These are phyloP conservation scores for Lagria hirta DNA, from an alignment of 2,888 invertebrate species.

Conservation along the genomic window DNA sequence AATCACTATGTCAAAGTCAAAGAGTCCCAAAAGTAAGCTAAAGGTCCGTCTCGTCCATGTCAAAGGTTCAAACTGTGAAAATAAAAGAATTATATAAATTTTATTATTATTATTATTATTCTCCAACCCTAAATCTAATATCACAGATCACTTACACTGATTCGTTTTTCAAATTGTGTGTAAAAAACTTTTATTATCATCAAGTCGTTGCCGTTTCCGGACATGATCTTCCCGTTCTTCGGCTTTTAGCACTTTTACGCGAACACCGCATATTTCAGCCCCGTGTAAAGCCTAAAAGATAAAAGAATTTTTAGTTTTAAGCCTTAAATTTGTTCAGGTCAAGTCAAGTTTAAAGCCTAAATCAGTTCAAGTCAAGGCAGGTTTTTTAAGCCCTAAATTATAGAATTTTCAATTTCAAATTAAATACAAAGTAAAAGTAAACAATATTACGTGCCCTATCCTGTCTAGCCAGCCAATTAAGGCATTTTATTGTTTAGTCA, in stretches of 20 bases:
- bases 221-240: conserved; percentile 61
- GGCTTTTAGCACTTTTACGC: conserved; percentile 86
- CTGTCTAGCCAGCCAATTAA: too few relatives aligned
- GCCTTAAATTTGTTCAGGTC: not conserved
- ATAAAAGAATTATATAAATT: conserved; percentile 2
- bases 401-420: too few relatives aligned
- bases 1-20: conserved; percentile 7
- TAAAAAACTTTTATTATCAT: too few relatives aligned
- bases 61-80: conserved; percentile 4
- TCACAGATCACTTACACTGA: too few relatives aligned
- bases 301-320: conserved; percentile 9
- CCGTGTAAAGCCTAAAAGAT: conserved; percentile 67
- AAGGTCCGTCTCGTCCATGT: conserved; percentile 12
- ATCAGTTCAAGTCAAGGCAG: too few relatives aligned
- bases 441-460: too few relatives aligned
- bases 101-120: too few relatives aligned
- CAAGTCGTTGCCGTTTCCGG: conserved; percentile 34
- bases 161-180: too few relatives aligned
- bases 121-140: too few relatives aligned
- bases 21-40: conserved; percentile 6
- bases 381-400: too few relatives aligned
- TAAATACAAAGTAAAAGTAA: not conserved
- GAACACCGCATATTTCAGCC: conserved; percentile 82
- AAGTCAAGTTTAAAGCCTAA: not conserved
- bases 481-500: too few relatives aligned